phyloP scores from a whole-genome alignment of 2,888 invertebrate genomes.

The Lasioglossum lativentre region DNA sequence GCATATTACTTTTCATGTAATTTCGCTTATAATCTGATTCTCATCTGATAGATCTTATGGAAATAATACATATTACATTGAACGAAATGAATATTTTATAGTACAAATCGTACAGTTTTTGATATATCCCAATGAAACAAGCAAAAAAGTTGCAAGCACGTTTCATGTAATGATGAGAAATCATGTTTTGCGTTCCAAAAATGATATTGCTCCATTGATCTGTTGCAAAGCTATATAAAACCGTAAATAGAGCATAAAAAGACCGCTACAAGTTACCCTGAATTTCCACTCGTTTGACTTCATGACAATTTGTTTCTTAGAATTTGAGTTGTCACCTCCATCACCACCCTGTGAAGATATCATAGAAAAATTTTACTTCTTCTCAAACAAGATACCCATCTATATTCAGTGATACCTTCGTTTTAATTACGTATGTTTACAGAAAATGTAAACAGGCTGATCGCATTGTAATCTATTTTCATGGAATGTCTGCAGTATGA shows the following conservation, averaged over 20 bases:
- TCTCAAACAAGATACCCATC: conserved; percentile 32
- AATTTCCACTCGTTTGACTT: conserved; percentile 89
- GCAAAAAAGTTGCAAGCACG: conserved; percentile 65
- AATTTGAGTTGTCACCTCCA: conserved; percentile 85
- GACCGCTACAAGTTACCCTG: conserved; percentile 86
- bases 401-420: conserved; percentile 26
- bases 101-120: conserved; percentile 47
- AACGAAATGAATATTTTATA: conserved; percentile 39
- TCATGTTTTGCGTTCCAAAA: conserved; percentile 61
- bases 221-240: conserved; percentile 76
- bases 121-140: conserved; percentile 66
- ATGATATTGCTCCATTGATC: conserved; percentile 68
- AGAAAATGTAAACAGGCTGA: conserved; percentile 9
- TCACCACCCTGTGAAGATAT: conserved; percentile 85
- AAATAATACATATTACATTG: conserved; percentile 24
- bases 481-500: conserved; percentile 23
- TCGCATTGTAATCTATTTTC: conserved; percentile 20
- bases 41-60: conserved; percentile 28
- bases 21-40: neutral
- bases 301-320: conserved; percentile 85
- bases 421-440: conserved; percentile 23
- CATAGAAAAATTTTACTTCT: conserved; percentile 70
- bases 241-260: conserved; percentile 71
- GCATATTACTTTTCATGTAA: neutral
- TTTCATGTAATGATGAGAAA: conserved; percentile 63